These are phyloP conservation scores for Poeciliopsis gracilis DNA, from an alignment of 2,797 vertebrate species.

Conservation along the genomic window DNA sequence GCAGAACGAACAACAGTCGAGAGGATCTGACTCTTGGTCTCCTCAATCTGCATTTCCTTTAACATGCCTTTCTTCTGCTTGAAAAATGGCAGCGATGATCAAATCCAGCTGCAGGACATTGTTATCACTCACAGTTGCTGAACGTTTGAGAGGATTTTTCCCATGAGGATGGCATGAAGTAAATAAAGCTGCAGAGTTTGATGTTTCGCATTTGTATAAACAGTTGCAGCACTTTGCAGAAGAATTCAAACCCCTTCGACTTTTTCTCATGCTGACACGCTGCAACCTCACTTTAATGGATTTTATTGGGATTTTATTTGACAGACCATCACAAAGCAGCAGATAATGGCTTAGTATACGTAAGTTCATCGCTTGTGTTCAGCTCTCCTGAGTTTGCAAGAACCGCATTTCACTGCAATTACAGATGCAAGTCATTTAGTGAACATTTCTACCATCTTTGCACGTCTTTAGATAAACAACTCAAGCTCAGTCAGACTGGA, in stretches of 20 bases:
- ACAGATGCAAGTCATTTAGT: neutral
- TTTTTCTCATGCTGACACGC: neutral
- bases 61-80: constrained; percentile 71
- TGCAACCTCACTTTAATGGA: neutral
- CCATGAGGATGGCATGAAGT: constrained; percentile 50
- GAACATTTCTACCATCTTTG: neutral
- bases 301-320: neutral
- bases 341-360: neutral
- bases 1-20: constrained; percentile 74
- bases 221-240: neutral
- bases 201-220: constrained; percentile 32
- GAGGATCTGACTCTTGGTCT: constrained; percentile 77
- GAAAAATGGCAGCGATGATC: constrained; percentile 70
- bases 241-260: neutral
- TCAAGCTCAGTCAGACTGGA: neutral
- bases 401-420: neutral
- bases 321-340: neutral
- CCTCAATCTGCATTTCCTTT: constrained; percentile 77
- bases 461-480: neutral
- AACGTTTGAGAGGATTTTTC: constrained; percentile 54
- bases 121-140: constrained; percentile 59
- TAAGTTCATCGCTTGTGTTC: neutral
- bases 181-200: constrained; percentile 35
- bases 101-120: constrained; percentile 71
- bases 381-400: neutral